Evolutionary conservation across 1,140 invertebrate species (phyloP), one percentile per base, ranked within the genome.

Genomic region (Condylostylus longicornis): DNA sequence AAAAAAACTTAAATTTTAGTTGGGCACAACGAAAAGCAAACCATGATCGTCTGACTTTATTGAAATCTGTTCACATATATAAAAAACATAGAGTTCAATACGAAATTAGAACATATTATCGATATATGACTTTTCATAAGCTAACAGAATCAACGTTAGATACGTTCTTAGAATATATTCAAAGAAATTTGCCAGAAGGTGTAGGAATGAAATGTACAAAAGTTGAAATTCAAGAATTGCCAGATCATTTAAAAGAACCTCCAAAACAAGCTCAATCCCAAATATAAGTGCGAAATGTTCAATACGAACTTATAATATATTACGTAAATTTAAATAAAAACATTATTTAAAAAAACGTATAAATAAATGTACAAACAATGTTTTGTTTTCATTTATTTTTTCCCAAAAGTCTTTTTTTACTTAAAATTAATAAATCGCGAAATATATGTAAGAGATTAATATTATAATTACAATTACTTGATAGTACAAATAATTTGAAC

Each of bases 51-150:
- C 72, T 73, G 44, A 87, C 84, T 4, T 50, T 96, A 6, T 62
- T 97, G 2, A 86, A 86, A 61, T 88, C 86, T 30, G 81, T 84
- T 31, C 83, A 88, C 57, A 78, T 93, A 47, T 79, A 88, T 51
- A 96, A 94, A 60, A 96, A 95, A 47, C 88, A 95, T 59, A 72
- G 78, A 54, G 88, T 94, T 0, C 91, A 97, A 49, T 98, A 98
- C 67, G 94, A 98, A 71, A 72, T 81, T 4, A 71, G 94, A 51
- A 98, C 94, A 9, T 88, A 97, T 61, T 94, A 79, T 60, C 72
- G 77, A 40, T 81, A 83, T 51, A 69, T 96, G 46, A 74, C 86
- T 53, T 77, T 93, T 33, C 68, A 78, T 42, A 70, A 77, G 46
- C 53, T 98, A 4, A 98, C 95, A 2, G 89, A 87, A 14, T 95